Evolutionary conservation across 2,888 invertebrate species (phyloP), one percentile per base, ranked within the genome.

Genomic region (Harpagoxenus sublaevis): DNA sequence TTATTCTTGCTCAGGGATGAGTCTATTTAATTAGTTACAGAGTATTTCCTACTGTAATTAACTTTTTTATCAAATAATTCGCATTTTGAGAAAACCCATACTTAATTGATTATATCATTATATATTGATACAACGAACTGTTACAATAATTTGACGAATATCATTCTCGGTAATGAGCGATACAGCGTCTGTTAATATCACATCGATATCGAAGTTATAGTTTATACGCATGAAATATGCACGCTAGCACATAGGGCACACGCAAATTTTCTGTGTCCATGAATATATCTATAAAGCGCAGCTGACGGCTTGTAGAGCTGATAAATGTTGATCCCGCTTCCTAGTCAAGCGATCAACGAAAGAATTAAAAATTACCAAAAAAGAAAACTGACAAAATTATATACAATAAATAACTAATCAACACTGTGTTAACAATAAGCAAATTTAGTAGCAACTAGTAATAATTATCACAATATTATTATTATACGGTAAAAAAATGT

Each of bases 291-390:
- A 23, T 45, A 65, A 53, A 62, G 23, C 45, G 71, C 84, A 87
- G 85, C 85, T 88, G 86, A 74, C 85, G 62, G 71, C 78, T 84
- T 82, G 75, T 88, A 86, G 70, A 87, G 85, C 68, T 83, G 82
- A 84, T 79, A 42, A 23, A 57, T 35, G 78, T 85, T 73, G 66
- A 78, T 73, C 60, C 73, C 57, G 57, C 6, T 57, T 35, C 31
- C 57, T 65, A 65, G 84, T 75, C 74, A 83, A 75, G 10, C 12
- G 68, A 84, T 86, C 83, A 45, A 81, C 45, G 6, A 45, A 62
- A 79, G 55, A 65, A 73, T 60, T 35, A 23, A 23, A 23, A 23
- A 23, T 23, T 23, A 23, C 23, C 23, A 23, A 23, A 23, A 23
- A 23, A 23, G 23, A 23, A 23, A 23, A 23, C 23, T 23, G 23